Base-by-base conservation (phyloP, 2,113 vertebrate species). In the Empidonax traillii region DNA sequence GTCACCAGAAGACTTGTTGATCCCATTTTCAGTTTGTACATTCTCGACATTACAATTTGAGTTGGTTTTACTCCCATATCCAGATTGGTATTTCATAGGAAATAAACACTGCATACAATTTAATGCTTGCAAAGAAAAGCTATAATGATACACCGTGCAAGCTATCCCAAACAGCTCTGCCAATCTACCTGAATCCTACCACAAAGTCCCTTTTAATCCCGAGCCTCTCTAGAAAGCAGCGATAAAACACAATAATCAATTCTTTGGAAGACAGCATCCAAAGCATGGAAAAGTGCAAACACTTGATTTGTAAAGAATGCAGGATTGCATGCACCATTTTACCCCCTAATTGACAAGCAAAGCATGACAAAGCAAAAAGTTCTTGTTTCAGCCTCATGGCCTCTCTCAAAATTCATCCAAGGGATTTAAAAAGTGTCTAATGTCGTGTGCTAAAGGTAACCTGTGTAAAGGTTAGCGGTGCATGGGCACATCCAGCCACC, bases 341-440 rank as follows among this genome's bases (percentile, higher is more conserved):
- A 85, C 33, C 66, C 92, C 76, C 95, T 95, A 22, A 58, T 85
- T 92, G 72, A 93, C 44, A 90, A 94, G 94, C 94, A 91, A 94
- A 95, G 93, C 87, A 93, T 90, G 94, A 94, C 87, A 94, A 92
- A 96, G 86, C 96, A 91, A 53, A 79, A 88, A 93, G 76, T 79
- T 95, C 96, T 84, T 95, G 94, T 95, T 96, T 94, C 89, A 96
- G 96, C 94, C 85, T 96, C 91, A 12, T 81, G 91, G 83, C 83
- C 92, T 92, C 78, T 94, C 65, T 81, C 85, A 87, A 93, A 95
- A 94, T 80, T 78, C 47, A 89, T 51, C 61, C 66, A 85, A 85
- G 83, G 71, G 78, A 91, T 86, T 96, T 92, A 92, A 82, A 73
- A 68, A 77, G 66, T 74, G 52, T 83, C 81, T 88, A 47, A 47